Evolutionary conservation across 37 sponge, comb jelly and placozoan genomes (phyloP).

Genomic region (Halisarca cf. caerulea): DNA sequence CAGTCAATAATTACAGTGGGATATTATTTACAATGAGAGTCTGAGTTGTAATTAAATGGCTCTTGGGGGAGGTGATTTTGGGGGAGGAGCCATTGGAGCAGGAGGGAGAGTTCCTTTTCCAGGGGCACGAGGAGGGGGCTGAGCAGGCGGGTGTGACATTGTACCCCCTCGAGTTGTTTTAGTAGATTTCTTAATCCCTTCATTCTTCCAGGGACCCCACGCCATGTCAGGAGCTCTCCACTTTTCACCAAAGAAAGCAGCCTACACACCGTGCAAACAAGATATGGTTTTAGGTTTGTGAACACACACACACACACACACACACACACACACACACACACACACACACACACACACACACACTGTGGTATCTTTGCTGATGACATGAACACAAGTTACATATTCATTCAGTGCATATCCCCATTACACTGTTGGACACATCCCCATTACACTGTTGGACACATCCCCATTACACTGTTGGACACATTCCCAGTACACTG

Average conservation of each 20-base stretch:
- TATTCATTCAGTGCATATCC: too few species aligned
- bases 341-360: constrained; percentile 14
- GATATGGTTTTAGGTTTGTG: background rate
- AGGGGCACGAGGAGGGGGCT: constrained; percentile 76
- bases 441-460: too few species aligned
- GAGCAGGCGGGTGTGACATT: constrained; percentile 54
- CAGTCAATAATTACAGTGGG: too few species aligned
- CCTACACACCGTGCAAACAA: constrained; percentile 27
- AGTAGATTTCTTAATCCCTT: background rate
- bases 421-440: too few species aligned
- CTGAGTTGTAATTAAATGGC: background rate
- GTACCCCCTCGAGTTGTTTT: constrained; percentile 6
- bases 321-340: too few species aligned
- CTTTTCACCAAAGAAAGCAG: constrained; percentile 67
- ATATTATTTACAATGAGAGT: background rate
- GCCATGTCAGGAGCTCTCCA: constrained; percentile 73
- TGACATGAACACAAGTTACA: background rate
- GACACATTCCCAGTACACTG: too few species aligned
- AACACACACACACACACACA: too few species aligned
- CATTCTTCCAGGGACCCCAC: constrained; percentile 71
- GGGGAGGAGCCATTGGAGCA: background rate
- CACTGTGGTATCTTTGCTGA: background rate
- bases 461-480: too few species aligned
- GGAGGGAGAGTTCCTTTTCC: background rate
- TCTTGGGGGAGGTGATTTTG: background rate